phyloP scores from a whole-genome alignment of 2,888 invertebrate genomes.

The Tromatobia lineatoria region DNA sequence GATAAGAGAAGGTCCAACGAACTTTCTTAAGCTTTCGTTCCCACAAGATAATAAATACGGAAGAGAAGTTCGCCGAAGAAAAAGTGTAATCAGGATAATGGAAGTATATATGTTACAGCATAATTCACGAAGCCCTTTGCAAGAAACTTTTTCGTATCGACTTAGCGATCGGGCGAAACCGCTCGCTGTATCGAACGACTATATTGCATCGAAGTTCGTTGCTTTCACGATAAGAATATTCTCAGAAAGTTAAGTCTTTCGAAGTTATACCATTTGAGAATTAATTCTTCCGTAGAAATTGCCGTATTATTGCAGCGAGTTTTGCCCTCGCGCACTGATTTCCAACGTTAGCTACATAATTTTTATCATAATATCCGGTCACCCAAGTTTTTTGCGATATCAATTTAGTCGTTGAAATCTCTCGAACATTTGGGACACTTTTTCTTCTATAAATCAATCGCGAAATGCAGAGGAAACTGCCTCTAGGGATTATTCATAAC shows the following conservation, averaged over 20 bases:
- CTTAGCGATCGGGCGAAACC: neutral
- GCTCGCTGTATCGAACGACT: neutral
- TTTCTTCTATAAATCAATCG: neutral
- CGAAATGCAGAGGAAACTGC: neutral
- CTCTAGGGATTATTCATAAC: too few relatives aligned
- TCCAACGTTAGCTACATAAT: too few relatives aligned
- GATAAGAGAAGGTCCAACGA: neutral
- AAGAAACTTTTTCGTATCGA: neutral
- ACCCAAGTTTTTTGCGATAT: too few relatives aligned
- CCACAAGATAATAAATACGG: constrained; percentile 3
- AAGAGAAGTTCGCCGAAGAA: neutral
- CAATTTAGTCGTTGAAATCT: too few relatives aligned
- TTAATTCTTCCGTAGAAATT: neutral
- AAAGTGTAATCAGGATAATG: constrained; percentile 1
- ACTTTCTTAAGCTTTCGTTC: neutral
- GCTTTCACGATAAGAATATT: neutral
- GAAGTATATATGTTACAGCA: neutral
- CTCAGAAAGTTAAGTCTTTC: neutral
- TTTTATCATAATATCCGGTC: too few relatives aligned
- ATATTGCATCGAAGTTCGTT: neutral
- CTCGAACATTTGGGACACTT: neutral
- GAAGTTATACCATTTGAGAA: neutral
- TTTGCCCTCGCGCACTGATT: too few relatives aligned
- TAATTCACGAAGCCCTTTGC: neutral
- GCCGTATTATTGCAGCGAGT: too few relatives aligned